Conservation (phyloP, 2,113 vertebrate species). For the Glareola pratincola region DNA sequence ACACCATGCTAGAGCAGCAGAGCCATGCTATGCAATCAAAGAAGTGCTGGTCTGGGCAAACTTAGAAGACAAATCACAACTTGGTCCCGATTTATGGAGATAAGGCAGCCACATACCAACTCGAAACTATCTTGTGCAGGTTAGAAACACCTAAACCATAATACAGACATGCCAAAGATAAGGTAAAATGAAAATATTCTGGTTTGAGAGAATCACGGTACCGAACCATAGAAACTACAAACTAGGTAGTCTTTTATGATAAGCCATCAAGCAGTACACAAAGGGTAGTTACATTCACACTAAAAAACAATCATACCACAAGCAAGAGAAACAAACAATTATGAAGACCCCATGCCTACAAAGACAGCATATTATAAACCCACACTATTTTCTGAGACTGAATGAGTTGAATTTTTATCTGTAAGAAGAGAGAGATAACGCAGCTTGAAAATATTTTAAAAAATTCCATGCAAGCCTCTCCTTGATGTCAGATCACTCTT, state of each 20-base stretch:
- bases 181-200: neutral
- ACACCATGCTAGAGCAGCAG: neutral
- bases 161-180: neutral
- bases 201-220: neutral
- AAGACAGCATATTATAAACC: neutral
- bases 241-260: neutral
- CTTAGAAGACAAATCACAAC: neutral
- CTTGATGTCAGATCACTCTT: neutral
- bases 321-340: neutral
- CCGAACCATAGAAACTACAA: neutral
- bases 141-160: neutral
- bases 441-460: neutral
- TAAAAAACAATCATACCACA: neutral
- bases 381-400: neutral
- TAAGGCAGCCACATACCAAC: neutral
- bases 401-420: neutral
- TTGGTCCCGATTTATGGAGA: neutral
- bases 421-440: neutral
- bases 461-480: neutral
- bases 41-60: neutral
- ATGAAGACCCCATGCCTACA: neutral
- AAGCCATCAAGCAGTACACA: neutral
- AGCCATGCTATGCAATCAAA: neutral
- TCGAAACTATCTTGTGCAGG: neutral
- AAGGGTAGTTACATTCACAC: neutral